Evolutionary conservation across 2,797 vertebrate genomes (phyloP), one percentile per base, ranked within the genome.

Genomic region (Caiman crocodilus): DNA sequence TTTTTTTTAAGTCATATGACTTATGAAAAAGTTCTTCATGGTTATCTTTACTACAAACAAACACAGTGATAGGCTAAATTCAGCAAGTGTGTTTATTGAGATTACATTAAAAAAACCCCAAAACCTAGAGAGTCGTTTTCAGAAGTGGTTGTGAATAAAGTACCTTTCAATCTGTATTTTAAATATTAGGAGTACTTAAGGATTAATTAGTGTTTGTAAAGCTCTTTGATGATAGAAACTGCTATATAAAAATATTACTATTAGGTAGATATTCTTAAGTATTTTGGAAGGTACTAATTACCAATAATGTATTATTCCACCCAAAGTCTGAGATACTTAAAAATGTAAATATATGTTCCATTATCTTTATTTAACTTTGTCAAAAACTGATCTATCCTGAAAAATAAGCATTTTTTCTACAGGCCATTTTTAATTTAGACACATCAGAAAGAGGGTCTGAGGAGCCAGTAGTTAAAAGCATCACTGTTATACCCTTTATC

Each of bases 241-340:
- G 3, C 69, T 73, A 77, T 32, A 82, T 42, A 71, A 42, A 21
- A 50, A 50, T 42, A 21, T 35, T 16, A 20, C 63, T 10, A 83
- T 4, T 67, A 92, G 88, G 18, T 64, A 82, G 64, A 77, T n/a
- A 85, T 67, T 67, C 28, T 25, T 23, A 26, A 88, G 21, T 30
- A 50, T 65, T 18, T 87, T 77, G 78, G 56, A 32, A 87, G 28
- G 9, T 42, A 81, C 30, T 83, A 71, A 88, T 13, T 2, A 13
- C 0, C 67, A 63, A 77, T 57, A 80, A 80, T 58, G n/a, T 9
- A 26, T 76, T 23, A 42, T 32, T 20, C 32, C 23, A 73, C 13
- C 20, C 93, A 64, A 94, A 94, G 93, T 30, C 1, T 77, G n/a
- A 94, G 89, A 50, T 64, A 76, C 17, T 26, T 77, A 87, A 85